These are phyloP conservation scores for Samia ricini DNA, from an alignment of 1,140 invertebrate genomes.

Conservation along the genomic window DNA sequence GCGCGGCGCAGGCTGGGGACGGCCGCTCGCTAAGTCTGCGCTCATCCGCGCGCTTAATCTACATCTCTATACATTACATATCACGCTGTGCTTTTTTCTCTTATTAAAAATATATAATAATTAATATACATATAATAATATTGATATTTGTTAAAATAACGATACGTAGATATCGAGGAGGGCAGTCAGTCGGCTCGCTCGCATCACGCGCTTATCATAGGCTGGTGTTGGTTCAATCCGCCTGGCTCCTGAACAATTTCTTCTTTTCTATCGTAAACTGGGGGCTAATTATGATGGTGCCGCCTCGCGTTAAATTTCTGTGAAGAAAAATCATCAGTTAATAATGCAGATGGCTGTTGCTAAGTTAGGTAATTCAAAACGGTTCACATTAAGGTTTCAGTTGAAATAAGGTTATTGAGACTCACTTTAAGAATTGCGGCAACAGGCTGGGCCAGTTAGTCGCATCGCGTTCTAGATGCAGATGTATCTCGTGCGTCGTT, in stretches of 20 bases:
- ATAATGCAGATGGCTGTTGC: conserved; percentile 11
- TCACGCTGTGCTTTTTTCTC: conserved; percentile 74
- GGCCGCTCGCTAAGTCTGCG: conserved; percentile 18
- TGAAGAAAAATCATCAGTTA: conserved; percentile 48
- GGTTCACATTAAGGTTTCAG: background rate
- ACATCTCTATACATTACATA: conserved; percentile 75
- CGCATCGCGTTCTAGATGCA: conserved; percentile 89
- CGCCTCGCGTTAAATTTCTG: conserved; percentile 89
- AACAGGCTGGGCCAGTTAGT: conserved; percentile 89
- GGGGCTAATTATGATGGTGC: conserved; percentile 90
- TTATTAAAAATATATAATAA: conserved; percentile 75
- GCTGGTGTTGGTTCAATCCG: conserved; percentile 58
- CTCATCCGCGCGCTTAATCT: conserved; percentile 52
- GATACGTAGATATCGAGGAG: conserved; percentile 72
- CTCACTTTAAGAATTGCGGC: conserved; percentile 92
- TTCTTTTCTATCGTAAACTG: conserved; percentile 91
- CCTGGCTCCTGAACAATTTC: conserved; percentile 88
- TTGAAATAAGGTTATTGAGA: conserved; percentile 28
- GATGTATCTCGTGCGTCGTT: conserved; percentile 90
- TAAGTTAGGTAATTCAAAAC: background rate
- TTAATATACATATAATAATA: conserved; percentile 75
- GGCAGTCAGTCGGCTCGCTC: conserved; percentile 65
- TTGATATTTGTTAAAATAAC: conserved; percentile 76
- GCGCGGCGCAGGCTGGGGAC: too few species aligned
- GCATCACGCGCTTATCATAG: conserved; percentile 43